phyloP scores from a whole-genome alignment of 2,113 vertebrate species.

The Eudyptes chrysolophus region DNA sequence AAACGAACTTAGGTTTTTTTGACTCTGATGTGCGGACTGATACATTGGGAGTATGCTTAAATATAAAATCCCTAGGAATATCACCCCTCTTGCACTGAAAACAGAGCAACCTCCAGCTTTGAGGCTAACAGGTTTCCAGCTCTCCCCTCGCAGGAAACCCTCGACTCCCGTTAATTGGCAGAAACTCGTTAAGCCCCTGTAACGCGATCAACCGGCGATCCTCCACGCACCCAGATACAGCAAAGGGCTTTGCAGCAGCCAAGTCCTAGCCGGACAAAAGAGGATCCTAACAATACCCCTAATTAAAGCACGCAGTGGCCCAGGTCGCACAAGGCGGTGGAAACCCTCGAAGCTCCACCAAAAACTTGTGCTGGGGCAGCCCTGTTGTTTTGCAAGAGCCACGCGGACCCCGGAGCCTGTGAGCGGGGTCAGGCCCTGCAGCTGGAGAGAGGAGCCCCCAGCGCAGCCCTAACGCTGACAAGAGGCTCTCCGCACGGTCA shows the following conservation, averaged over 20 bases:
- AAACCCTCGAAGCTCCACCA: neutral
- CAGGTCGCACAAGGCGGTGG: rapidly evolving
- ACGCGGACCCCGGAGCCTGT: neutral
- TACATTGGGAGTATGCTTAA: neutral
- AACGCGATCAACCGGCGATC: neutral
- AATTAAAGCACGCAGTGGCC: neutral
- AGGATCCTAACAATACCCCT: neutral
- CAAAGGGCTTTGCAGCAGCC: neutral
- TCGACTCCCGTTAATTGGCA: neutral
- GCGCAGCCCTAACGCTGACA: rapidly evolving
- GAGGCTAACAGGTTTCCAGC: neutral
- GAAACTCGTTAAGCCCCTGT: neutral
- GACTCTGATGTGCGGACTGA: neutral
- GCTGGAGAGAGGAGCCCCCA: neutral
- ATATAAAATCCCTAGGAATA: neutral
- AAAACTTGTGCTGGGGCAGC: neutral
- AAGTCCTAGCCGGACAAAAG: neutral
- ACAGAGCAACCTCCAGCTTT: neutral
- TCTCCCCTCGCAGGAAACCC: neutral
- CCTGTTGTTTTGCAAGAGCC: neutral
- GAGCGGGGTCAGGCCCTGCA: neutral
- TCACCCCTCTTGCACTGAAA: neutral
- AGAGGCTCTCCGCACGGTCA: neutral
- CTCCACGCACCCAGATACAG: neutral
- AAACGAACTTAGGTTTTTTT: neutral